Conservation (phyloP, 1,140 invertebrate species). For the Adoxophyes honmai region DNA sequence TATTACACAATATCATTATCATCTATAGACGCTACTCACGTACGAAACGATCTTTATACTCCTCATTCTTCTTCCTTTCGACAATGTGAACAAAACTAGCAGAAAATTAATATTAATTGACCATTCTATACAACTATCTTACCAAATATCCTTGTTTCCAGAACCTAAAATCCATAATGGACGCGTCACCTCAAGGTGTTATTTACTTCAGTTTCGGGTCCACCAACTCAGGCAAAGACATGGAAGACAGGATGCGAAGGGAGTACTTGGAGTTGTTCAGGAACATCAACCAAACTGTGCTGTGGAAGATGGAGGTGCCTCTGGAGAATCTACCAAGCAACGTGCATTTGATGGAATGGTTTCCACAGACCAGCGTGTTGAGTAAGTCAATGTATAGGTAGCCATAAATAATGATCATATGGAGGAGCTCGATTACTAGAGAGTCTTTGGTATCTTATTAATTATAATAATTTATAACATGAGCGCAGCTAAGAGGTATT, state of each 20-base stretch:
- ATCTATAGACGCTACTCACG: too few species aligned
- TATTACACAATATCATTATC: too few species aligned
- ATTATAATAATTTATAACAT: too few species aligned
- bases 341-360: slow-evolving; percentile 9
- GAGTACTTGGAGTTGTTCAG: not conserved
- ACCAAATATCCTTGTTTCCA: not conserved
- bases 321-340: slow-evolving; percentile 10
- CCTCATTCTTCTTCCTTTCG: too few species aligned
- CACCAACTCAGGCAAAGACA: not conserved
- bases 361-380: slow-evolving; percentile 4
- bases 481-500: too few species aligned
- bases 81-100: too few species aligned
- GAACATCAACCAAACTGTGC: slow-evolving; percentile 1
- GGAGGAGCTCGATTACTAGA: too few species aligned
- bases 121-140: too few species aligned
- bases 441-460: too few species aligned
- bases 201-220: slow-evolving; percentile 14
- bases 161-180: slow-evolving; percentile 5
- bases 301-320: slow-evolving; percentile 6
- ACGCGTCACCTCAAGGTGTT: slow-evolving; percentile 2
- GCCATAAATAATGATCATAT: too few species aligned
- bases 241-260: not conserved
- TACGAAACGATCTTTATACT: too few species aligned
- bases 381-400: not conserved
- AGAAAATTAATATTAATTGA: too few species aligned